These are phyloP conservation scores for Psittacula echo DNA, from an alignment of 2,797 vertebrate genomes.

Conservation along the genomic window DNA sequence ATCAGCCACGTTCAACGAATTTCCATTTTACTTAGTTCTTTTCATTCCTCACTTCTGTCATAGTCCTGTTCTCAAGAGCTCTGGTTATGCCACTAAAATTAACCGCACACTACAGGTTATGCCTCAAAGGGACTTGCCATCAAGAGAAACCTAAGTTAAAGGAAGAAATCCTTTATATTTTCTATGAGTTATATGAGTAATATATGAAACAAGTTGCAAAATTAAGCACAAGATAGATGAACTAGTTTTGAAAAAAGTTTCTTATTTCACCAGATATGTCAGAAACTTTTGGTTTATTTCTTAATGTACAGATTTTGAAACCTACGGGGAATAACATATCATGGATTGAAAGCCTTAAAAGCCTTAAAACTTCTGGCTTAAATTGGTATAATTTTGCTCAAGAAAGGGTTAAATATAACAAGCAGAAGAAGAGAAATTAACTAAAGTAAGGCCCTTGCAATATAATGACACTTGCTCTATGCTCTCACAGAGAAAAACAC, in stretches of 20 bases:
- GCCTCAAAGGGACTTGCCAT: neutral
- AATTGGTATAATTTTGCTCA: constrained; percentile 12
- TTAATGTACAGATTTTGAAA: neutral
- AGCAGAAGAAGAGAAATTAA: constrained; percentile 88
- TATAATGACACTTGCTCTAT: constrained; percentile 96
- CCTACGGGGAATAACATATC: fast-evolving
- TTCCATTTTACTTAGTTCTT: constrained; percentile 56
- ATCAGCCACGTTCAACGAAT: constrained; percentile 57
- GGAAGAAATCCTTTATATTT: neutral
- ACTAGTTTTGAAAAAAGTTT: neutral
- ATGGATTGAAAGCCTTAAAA: neutral
- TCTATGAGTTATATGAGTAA: neutral
- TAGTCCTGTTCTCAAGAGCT: constrained; percentile 21
- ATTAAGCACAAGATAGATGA: neutral
- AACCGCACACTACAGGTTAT: constrained; percentile 26
- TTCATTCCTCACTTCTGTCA: constrained; percentile 47
- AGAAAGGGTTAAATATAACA: constrained; percentile 81
- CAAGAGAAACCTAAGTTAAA: neutral
- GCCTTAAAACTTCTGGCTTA: constrained; percentile 1
- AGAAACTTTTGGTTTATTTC: neutral
- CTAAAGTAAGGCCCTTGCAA: constrained; percentile 91
- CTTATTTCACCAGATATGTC: neutral
- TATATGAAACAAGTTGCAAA: neutral
- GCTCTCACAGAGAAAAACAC: constrained; percentile 83
- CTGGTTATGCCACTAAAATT: constrained; percentile 21